Evolutionary conservation across 2,113 vertebrate genomes (phyloP), one percentile per base, ranked within the genome.

Genomic region (Coturnix japonica): DNA sequence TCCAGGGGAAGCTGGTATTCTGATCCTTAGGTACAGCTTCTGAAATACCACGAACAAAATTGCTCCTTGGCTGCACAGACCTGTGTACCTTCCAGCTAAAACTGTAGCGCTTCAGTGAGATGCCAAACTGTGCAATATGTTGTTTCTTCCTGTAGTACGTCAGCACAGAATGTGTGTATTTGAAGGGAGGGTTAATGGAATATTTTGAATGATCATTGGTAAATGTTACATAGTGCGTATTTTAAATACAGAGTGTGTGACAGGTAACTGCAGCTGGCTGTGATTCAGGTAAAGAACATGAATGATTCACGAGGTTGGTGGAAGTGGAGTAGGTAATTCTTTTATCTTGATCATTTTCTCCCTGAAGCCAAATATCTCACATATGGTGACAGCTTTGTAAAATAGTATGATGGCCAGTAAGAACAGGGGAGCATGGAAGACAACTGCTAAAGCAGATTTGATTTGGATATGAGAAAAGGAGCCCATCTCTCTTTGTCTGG

Each of bases 281-380:
- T 37, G 70, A 80, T 88, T 95, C 95, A 93, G 84, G 94, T 93
- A 73, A 71, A 37, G 70, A 78, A 85, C 60, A 91, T 84, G 76
- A 95, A 95, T 95, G 95, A 95, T 95, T 96, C 88, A 92, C 63
- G 41, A 95, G 91, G 70, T 73, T 90, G 73, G 60, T 79, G 69
- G 93, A 95, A 95, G 89, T 63, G 51, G 83, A 94, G 86, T 89
- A 84, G 94, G 94, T 92, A 81, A 95, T 91, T 95, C 81, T 93
- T 94, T 95, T 87, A 92, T 93, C 94, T 92, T 82, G 76, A 94
- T 95, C 81, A 73, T 83, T 95, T 94, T 88, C 79, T 90, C 81
- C 93, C 81, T 79, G 65, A 94, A 95, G 94, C 56, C 3, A 93
- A 89, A 83, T 86, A 77, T 73, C 73, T 88, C 3, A 8, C 78